Base-by-base conservation (phyloP, 2,888 invertebrate species). In the Ichneumoninae sp. region DNA sequence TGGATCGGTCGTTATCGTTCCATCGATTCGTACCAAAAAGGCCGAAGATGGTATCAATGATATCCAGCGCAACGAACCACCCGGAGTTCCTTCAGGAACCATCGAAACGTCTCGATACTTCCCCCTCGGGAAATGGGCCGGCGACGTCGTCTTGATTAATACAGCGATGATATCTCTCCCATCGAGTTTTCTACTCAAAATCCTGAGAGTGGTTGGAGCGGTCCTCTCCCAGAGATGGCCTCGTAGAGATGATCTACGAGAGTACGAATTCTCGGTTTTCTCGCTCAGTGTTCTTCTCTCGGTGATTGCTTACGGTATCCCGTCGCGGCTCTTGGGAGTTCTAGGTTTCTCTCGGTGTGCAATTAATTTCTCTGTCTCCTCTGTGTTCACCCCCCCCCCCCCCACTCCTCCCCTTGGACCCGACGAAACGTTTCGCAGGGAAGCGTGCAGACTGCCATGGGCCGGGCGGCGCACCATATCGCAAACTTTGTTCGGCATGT, bases 261-360 rank as follows among this genome's bases (percentile, higher is more conserved):
- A 19, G n/a, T 60, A 44, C 26, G 68, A 26, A 44, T 40, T 47
- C 68, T 26, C 36, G 44, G 44, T 47, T 47, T 10, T 26, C 47
- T 16, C 26, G 13, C 1, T 22, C 47, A 30, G 36, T 54, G 62
- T 62, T 71, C 52, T n/a, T 72, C 47, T 50, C 50, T 86, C 82
- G 70, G 52, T 52, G 80, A 83, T 80, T 83, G 69, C 72, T 62
- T 33, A 60, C 70, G 79, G 70, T 76, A 66, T 75, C 60, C 76
- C 62, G 65, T 68, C 33, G 81, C 52, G 71, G 83, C 81, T 83
- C 82, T 82, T 75, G 85, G 69, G 81, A 86, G 79, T 83, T 78
- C 47, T 80, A 50, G 76, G 33, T 71, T 62, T 69, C 68, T 74
- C 47, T 62, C 72, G 54, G 62, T 65, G 70, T 65, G 69, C 65